Evolutionary conservation across 2,113 vertebrate species (phyloP), one percentile per base, ranked within the genome.

Genomic region (Pholis gunnellus): DNA sequence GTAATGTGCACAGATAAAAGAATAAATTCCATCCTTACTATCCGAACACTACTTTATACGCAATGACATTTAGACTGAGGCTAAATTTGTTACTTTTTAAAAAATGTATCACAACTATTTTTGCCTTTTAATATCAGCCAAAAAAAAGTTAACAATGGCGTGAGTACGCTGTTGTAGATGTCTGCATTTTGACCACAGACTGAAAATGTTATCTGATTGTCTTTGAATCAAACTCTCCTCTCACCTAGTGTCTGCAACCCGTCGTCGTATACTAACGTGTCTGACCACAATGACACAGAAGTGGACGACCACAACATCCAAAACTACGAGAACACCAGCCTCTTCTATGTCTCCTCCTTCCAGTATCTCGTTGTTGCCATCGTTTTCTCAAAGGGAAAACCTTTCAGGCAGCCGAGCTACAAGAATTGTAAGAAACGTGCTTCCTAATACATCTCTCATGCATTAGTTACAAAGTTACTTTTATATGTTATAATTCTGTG

Each of bases 381-480:
- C 34, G 96, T 97, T 82, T 99, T 99, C 95, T 99, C 98, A 87
- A 99, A 99, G 95, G 98, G 98, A 88, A 99, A 97, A 92, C 98
- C 98, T 46, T 99, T 99, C 90, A 95, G 98, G 84, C 97, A 99
- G 86, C 98, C 98, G 8, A 97, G 96, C 96, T 99, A 98, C 94
- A 98, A 96, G 88, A 99, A 99, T 68, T 95, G 98, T 99, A 95
- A 93, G 97, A 69, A 17, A 10, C 17, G 6, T 27, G 0, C 10
- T 36, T 59, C 4, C 22, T 9, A 14, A 11, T 69, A 13, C 10
- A 20, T 29, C 2, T 7, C 1, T 18, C 44, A 17, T 71, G 1
- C 61, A 18, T 27, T 25, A 29, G 4, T 18, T 34, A 20, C 4
- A 27, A 61, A 48, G 15, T 14, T 29, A 18, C 10, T 54, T 9